phyloP scores from a whole-genome alignment of 2,888 invertebrate species.

The Junonia oenone region DNA sequence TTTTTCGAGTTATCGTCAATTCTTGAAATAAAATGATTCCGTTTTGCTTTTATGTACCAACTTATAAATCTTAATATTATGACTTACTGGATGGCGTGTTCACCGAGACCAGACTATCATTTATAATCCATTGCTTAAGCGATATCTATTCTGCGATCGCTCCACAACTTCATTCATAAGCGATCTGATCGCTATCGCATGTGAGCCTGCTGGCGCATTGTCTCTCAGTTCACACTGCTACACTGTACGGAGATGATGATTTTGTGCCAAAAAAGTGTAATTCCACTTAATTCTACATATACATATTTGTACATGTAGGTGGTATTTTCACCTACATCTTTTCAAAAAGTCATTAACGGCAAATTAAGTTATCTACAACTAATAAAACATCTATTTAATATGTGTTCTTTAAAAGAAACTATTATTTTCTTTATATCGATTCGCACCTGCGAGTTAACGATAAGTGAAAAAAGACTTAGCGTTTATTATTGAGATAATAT shows the following conservation, averaged over 20 bases:
- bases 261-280: constrained; percentile 33
- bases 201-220: constrained; percentile 44
- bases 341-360: no score
- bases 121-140: constrained; percentile 49
- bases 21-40: not conserved
- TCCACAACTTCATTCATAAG: constrained; percentile 45
- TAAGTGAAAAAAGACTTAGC: not conserved
- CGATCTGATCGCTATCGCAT: constrained; percentile 48
- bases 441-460: not conserved
- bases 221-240: constrained; percentile 41
- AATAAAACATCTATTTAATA: no score
- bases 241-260: constrained; percentile 37
- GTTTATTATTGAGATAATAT: constrained; percentile 12
- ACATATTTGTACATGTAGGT: not conserved
- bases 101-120: constrained; percentile 31
- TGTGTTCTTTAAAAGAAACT: not conserved
- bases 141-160: constrained; percentile 44
- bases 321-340: no score
- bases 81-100: constrained; percentile 10
- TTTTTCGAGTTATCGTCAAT: not conserved
- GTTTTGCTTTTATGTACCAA: not conserved
- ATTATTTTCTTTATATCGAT: not conserved
- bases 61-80: constrained; percentile 1
- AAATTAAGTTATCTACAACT: no score
- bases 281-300: not conserved